These are phyloP conservation scores for Cyanistes caeruleus DNA, from an alignment of 2,113 vertebrate species.

Conservation along the genomic window DNA sequence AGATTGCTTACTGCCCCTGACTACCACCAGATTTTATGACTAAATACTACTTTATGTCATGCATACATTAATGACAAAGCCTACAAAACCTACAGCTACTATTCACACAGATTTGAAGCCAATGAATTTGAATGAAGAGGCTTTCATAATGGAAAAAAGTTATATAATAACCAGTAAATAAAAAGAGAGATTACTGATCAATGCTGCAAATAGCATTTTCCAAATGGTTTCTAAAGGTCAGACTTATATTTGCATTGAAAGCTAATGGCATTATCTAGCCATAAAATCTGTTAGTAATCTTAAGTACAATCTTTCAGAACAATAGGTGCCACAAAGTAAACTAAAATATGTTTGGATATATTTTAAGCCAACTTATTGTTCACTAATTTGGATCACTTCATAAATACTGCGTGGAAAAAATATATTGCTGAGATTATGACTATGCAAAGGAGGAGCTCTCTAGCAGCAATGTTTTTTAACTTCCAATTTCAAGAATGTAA, in stretches of 20 bases:
- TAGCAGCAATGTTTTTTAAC: neutral
- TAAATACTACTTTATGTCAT: neutral
- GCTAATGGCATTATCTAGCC: neutral
- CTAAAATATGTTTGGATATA: accelerated
- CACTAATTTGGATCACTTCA: neutral
- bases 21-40: neutral
- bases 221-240: conserved; percentile 35
- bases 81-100: neutral
- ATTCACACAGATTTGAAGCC: neutral
- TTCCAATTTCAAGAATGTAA: neutral
- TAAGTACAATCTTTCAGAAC: neutral
- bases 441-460: neutral
- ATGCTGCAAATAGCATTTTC: neutral
- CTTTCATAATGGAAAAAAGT: neutral
- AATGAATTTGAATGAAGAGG: neutral
- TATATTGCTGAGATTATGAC: neutral
- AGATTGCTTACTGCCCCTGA: neutral
- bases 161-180: neutral
- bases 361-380: neutral
- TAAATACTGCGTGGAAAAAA: neutral
- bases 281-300: neutral
- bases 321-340: neutral
- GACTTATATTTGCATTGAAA: neutral
- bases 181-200: neutral
- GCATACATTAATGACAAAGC: neutral